Evolutionary conservation across 2,113 vertebrate genomes (phyloP).

Genomic region (Perca schrenkii): DNA sequence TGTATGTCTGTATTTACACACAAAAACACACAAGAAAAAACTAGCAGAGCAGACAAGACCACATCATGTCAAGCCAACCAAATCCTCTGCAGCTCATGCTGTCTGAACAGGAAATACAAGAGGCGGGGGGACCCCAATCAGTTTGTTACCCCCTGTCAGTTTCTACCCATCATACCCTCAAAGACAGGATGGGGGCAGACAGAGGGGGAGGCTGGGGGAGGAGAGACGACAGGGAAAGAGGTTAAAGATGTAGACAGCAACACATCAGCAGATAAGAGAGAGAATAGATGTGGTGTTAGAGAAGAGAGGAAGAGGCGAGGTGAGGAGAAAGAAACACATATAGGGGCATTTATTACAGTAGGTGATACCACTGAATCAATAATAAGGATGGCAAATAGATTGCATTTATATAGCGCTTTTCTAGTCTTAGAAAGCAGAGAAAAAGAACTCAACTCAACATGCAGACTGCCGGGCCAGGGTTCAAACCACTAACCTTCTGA

Average conservation of each 20-base stretch:
- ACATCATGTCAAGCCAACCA: slow-evolving; percentile 12
- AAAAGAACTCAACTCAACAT: no score
- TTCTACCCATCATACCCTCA: slow-evolving; percentile 41
- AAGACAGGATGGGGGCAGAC: slow-evolving; percentile 35
- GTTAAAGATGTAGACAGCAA: slow-evolving; percentile 26
- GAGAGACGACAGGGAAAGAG: slow-evolving; percentile 9
- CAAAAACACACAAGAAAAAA: background rate
- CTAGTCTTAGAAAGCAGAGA: no score
- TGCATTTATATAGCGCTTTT: no score
- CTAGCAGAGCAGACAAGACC: slow-evolving; percentile 13
- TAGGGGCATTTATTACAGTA: background rate
- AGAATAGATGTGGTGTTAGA: background rate
- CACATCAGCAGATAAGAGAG: slow-evolving; percentile 20
- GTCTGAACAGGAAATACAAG: slow-evolving; percentile 21
- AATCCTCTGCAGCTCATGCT: slow-evolving; percentile 8
- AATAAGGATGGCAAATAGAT: no score
- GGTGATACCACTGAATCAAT: background rate
- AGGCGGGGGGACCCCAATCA: slow-evolving; percentile 33
- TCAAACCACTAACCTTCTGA: no score
- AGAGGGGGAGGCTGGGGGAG: slow-evolving; percentile 1
- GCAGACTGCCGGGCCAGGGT: no score
- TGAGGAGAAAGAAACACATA: background rate
- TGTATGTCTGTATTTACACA: background rate
- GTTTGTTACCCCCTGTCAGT: slow-evolving; percentile 48
- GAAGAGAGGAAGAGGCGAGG: background rate